Evolutionary conservation across 2,797 vertebrate genomes (phyloP).

Genomic region (Phataginus tetradactyla): DNA sequence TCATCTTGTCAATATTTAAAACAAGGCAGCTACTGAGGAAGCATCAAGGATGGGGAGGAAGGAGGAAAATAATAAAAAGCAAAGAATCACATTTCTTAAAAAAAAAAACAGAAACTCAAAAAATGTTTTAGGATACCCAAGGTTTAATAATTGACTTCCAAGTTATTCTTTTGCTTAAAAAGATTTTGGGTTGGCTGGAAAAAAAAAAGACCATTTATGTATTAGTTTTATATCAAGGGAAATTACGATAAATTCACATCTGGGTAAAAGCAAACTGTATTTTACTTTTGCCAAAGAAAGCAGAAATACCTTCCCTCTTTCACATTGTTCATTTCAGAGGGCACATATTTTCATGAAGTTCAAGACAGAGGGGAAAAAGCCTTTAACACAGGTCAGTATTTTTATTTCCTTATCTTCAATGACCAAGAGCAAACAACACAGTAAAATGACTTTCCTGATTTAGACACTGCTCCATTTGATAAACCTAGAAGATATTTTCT

Average conservation of each 20-base stretch:
- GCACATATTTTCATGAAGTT: slow-evolving; percentile 38
- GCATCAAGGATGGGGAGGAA: slow-evolving; percentile 72
- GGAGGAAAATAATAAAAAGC: slow-evolving; percentile 46
- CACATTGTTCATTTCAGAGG: background rate
- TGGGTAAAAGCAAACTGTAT: slow-evolving; percentile 24
- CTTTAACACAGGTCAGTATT: background rate
- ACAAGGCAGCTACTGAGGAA: slow-evolving; percentile 81
- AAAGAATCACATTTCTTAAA: slow-evolving; percentile 76
- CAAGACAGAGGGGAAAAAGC: background rate
- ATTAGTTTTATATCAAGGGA: slow-evolving; percentile 16
- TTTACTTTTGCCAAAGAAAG: slow-evolving; percentile 50
- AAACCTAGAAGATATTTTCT: background rate
- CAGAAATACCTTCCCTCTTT: background rate
- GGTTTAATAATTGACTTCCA: slow-evolving; percentile 62
- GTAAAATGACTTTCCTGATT: background rate
- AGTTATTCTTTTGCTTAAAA: slow-evolving; percentile 75
- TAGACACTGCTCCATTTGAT: background rate
- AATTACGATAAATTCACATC: slow-evolving; percentile 12
- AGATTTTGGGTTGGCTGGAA: slow-evolving; percentile 71
- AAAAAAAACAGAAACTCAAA: slow-evolving; percentile 3
- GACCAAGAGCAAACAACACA: background rate
- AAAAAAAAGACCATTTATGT: slow-evolving; percentile 3
- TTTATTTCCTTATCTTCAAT: slow-evolving; percentile 45
- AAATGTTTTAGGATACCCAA: background rate
- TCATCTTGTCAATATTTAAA: slow-evolving; percentile 88